These are phyloP conservation scores for Balanococcus diminutus DNA, from an alignment of 2,888 invertebrate species.

Conservation along the genomic window DNA sequence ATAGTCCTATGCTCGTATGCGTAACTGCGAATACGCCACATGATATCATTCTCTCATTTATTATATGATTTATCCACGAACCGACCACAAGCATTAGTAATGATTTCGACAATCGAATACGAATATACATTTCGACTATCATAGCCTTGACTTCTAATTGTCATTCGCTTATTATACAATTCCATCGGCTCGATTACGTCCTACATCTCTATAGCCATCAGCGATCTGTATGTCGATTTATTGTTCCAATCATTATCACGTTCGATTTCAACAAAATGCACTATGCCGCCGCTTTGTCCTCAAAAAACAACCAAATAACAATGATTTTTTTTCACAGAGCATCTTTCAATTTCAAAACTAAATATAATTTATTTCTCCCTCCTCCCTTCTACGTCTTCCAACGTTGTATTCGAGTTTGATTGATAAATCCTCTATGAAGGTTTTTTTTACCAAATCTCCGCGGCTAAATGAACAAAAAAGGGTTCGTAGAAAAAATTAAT, in stretches of 20 bases:
- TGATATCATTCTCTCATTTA: background rate
- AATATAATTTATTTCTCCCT: background rate
- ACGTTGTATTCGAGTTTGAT: no score
- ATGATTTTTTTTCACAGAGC: background rate
- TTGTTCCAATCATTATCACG: slow-evolving; percentile 15
- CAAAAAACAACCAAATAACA: background rate
- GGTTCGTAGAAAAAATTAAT: background rate
- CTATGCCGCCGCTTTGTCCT: background rate
- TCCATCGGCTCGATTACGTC: background rate
- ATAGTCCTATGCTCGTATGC: background rate
- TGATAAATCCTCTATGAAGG: background rate
- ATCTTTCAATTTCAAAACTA: background rate
- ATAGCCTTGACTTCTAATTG: slow-evolving; percentile 30
- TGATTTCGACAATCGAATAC: slow-evolving; percentile 22
- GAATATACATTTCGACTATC: slow-evolving; percentile 11
- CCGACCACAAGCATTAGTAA: background rate
- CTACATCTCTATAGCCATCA: background rate
- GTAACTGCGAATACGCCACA: background rate
- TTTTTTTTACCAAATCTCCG: background rate
- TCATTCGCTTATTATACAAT: background rate
- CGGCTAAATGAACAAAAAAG: background rate
- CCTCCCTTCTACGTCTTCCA: background rate
- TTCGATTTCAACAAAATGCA: background rate
- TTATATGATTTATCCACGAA: background rate
- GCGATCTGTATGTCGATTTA: background rate